A percentile compares a stretch with the other conserved stretches of the same genome.
phyloP scores from a whole-genome alignment of 2,888 invertebrate species.

The Stenodera caucasica region DNA sequence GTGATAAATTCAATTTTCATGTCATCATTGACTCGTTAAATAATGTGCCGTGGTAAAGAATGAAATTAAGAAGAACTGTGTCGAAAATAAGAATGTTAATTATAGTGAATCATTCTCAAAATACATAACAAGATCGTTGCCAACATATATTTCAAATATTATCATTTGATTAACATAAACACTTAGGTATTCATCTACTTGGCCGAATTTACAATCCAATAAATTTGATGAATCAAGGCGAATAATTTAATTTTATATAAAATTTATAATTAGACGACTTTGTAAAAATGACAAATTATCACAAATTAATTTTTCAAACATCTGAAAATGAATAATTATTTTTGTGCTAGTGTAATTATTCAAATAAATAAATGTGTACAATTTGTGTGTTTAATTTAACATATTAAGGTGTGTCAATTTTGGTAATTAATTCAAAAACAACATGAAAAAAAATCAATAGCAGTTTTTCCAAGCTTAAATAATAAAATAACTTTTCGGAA shows the following conservation, averaged over 20 bases:
- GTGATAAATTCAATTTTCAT: too few species aligned
- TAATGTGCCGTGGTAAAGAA: too few species aligned
- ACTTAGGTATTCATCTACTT: constrained; percentile 22
- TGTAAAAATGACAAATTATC: too few species aligned
- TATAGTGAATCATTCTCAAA: background rate
- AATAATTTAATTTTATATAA: constrained; percentile 16
- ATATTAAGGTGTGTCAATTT: constrained; percentile 15
- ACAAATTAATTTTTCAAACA: too few species aligned
- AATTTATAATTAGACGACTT: constrained; percentile 21
- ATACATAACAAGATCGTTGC: constrained; percentile 16
- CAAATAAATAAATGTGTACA: too few species aligned
- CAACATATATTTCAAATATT: constrained; percentile 18
- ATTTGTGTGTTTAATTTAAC: background rate
- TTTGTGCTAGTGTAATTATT: too few species aligned
- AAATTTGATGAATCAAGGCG: constrained; percentile 17
- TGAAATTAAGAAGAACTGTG: too few species aligned
- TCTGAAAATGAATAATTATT: too few species aligned
- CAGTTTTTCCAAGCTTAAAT: background rate
- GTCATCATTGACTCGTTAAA: too few species aligned
- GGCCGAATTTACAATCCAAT: constrained; percentile 22
- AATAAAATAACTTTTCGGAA: background rate
- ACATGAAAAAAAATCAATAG: background rate
- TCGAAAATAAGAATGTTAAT: too few species aligned
- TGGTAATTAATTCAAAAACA: constrained; percentile 19
- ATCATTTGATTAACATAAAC: constrained; percentile 6